These are phyloP conservation scores for Cactoblastis cactorum DNA, from an alignment of 2,888 invertebrate genomes.

Conservation along the genomic window DNA sequence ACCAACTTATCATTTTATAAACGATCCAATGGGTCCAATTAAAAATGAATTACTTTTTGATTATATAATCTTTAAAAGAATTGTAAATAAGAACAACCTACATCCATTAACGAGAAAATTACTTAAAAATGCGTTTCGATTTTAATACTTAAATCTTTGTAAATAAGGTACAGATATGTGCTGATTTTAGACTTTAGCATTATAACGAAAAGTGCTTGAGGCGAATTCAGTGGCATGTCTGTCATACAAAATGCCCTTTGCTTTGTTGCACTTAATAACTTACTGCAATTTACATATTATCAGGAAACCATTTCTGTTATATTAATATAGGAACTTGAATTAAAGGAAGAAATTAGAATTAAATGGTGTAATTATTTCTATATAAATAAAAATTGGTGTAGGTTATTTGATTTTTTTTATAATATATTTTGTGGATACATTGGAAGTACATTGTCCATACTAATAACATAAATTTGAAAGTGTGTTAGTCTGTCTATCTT, in stretches of 20 bases:
- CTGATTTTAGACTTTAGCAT: not conserved
- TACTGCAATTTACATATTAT: not conserved
- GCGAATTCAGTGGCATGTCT: slow-evolving; percentile 19
- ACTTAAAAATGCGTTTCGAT: not conserved
- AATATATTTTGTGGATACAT: no score
- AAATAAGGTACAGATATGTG: not conserved
- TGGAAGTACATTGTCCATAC: no score
- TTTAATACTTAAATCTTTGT: not conserved
- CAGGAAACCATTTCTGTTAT: not conserved
- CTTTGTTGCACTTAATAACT: slow-evolving; percentile 13
- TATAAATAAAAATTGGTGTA: no score
- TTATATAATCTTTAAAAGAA: slow-evolving; percentile 8
- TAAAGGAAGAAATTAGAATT: not conserved
- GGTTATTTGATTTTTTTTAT: no score
- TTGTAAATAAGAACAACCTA: slow-evolving; percentile 13
- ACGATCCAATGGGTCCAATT: slow-evolving; percentile 11
- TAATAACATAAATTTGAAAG: no score
- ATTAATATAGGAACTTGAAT: not conserved
- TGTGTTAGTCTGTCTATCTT: no score
- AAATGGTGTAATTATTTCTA: not conserved
- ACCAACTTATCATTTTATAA: slow-evolving; percentile 9
- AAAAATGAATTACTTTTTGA: slow-evolving; percentile 13
- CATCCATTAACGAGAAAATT: slow-evolving; percentile 13
- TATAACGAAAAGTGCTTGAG: slow-evolving; percentile 4
- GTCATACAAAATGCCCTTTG: slow-evolving; percentile 24